Conservation (phyloP, 2,888 invertebrate species). For the Sphinx pinastri region DNA sequence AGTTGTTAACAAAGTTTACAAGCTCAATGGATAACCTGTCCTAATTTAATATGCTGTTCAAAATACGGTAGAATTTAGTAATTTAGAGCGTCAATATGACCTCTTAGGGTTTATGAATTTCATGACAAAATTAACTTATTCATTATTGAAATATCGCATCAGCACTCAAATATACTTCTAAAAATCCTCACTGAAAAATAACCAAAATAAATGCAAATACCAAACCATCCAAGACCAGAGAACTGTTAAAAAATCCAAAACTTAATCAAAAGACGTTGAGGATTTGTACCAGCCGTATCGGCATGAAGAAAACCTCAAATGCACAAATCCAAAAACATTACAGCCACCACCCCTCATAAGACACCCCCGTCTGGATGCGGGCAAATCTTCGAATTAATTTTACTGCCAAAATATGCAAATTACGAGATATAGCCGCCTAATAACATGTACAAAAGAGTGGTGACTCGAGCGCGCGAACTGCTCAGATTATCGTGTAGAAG, state of each 20-base stretch:
- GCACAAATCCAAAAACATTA: constrained; percentile 78
- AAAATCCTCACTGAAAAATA: neutral
- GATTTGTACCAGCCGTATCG: constrained; percentile 58
- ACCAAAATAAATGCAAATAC: neutral
- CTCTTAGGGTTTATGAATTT: too few species aligned
- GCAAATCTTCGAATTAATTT: constrained; percentile 85
- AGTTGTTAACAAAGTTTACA: too few species aligned
- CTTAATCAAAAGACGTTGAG: constrained; percentile 51
- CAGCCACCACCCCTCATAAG: constrained; percentile 47
- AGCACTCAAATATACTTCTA: neutral
- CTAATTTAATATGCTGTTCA: too few species aligned
- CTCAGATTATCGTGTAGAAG: constrained; percentile 47
- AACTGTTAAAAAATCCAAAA: constrained; percentile 25
- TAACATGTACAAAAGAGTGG: constrained; percentile 85
- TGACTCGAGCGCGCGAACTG: constrained; percentile 69
- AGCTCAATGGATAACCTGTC: too few species aligned
- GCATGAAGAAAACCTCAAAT: constrained; percentile 63
- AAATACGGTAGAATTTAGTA: too few species aligned
- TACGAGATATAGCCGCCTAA: constrained; percentile 80
- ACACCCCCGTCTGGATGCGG: constrained; percentile 70
- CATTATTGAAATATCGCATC: neutral
- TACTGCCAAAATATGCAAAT: constrained; percentile 85
- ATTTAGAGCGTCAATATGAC: too few species aligned
- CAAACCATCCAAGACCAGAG: neutral
- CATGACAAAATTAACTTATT: too few species aligned